These are phyloP conservation scores for Galaxea fascicularis DNA, from an alignment of 92 coral and sea anemone species.

Conservation along the genomic window DNA sequence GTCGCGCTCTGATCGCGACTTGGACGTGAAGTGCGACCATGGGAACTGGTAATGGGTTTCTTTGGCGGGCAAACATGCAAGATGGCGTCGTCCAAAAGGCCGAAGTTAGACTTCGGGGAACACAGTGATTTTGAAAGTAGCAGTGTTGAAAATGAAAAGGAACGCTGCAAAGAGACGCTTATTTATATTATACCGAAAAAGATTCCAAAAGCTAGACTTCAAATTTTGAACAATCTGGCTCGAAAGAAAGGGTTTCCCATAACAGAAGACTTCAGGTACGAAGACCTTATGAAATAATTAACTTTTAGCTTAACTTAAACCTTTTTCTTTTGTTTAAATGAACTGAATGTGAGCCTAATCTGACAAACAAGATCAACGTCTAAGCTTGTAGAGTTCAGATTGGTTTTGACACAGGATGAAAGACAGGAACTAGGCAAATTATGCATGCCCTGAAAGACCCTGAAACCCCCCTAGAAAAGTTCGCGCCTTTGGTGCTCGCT, in stretches of 20 bases:
- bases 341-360: too few relatives aligned
- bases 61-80: conserved; percentile 17
- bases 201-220: conserved; percentile 77
- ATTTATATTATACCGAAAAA: conserved; percentile 75
- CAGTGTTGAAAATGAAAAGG: neutral
- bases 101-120: conserved; percentile 14
- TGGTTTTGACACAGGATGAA: too few relatives aligned
- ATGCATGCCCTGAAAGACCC: too few relatives aligned
- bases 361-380: too few relatives aligned
- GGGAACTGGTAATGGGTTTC: too few relatives aligned
- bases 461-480: too few relatives aligned
- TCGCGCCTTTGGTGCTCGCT: too few relatives aligned
- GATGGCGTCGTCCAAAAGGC: conserved; percentile 67
- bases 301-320: neutral
- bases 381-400: too few relatives aligned
- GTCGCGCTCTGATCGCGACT: too few relatives aligned
- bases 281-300: neutral
- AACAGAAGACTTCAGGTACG: conserved; percentile 67
- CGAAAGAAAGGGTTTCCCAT: conserved; percentile 73
- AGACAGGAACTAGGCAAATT: too few relatives aligned
- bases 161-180: conserved; percentile 19
- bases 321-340: too few relatives aligned
- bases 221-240: conserved; percentile 67
- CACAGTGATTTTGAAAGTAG: conserved; percentile 1
- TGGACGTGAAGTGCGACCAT: too few relatives aligned